phyloP scores from a whole-genome alignment of 2,888 invertebrate species.

The Tenthredo notha region DNA sequence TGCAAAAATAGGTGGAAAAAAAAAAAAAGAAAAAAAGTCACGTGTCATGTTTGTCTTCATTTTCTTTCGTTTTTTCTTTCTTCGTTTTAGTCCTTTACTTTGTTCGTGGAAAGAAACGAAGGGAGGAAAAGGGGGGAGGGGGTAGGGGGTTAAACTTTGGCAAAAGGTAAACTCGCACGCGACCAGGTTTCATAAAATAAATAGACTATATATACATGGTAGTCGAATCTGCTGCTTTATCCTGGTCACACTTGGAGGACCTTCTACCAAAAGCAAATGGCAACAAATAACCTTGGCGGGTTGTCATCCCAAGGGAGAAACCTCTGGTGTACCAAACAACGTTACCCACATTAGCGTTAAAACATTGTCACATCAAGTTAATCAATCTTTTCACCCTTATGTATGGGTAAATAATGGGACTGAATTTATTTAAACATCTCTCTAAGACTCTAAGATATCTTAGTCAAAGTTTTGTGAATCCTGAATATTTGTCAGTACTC shows the following conservation, averaged over 20 bases:
- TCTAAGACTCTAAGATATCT: too few species aligned
- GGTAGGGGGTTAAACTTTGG: not conserved
- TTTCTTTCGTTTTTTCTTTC: not conserved
- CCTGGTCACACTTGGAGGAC: constrained; percentile 41
- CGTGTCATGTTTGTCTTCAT: not conserved
- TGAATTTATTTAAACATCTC: too few species aligned
- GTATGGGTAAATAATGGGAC: not conserved
- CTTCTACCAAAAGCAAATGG: constrained; percentile 36
- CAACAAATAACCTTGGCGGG: constrained; percentile 51
- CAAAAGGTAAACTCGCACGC: constrained; percentile 43
- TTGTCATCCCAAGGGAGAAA: constrained; percentile 50
- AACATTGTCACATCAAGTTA: constrained; percentile 51
- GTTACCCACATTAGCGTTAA: constrained; percentile 50
- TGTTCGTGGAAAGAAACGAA: constrained; percentile 1
- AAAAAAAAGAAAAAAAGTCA: constrained; percentile 11
- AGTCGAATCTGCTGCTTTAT: constrained; percentile 33
- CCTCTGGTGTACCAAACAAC: constrained; percentile 14
- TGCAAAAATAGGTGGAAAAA: not conserved
- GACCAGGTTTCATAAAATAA: constrained; percentile 32
- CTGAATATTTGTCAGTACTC: not conserved
- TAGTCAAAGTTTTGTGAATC: not conserved
- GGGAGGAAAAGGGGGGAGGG: too few species aligned
- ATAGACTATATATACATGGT: not conserved
- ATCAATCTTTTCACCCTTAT: constrained; percentile 40
- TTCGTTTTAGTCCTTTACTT: not conserved